Percentiles rank a stretch among this genome's conserved stretches.
phyloP scores from a whole-genome alignment of 2,113 vertebrate genomes.

The Neogale vison region DNA sequence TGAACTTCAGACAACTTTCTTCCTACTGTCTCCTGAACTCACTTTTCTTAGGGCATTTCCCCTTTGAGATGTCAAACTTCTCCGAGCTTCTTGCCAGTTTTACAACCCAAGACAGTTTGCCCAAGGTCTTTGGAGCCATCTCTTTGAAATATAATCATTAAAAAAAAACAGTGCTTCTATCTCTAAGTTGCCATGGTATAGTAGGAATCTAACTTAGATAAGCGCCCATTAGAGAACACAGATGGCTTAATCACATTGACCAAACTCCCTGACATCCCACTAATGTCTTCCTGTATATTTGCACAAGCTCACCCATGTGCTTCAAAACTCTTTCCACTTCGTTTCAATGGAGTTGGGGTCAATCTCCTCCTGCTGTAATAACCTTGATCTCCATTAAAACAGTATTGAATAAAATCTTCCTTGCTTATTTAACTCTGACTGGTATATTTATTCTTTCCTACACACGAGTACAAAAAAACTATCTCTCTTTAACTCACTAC shows the following conservation, averaged over 20 bases:
- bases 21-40: not conserved
- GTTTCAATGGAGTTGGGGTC: not conserved
- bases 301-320: not conserved
- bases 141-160: not conserved
- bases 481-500: not conserved
- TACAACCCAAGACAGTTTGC: not conserved
- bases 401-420: not conserved
- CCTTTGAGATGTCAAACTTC: not conserved
- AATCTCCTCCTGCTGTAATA: not conserved
- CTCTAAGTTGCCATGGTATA: not conserved
- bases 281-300: not conserved
- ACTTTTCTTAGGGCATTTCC: not conserved
- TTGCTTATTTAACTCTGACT: not conserved
- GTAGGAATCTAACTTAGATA: not conserved
- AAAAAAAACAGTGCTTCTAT: not conserved
- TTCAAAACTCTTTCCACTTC: not conserved
- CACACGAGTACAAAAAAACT: not conserved
- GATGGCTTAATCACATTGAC: not conserved
- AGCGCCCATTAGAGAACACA: not conserved
- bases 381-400: not conserved
- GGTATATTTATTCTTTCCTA: not conserved
- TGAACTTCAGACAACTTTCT: not conserved
- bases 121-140: not conserved
- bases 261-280: not conserved
- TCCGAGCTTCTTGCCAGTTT: not conserved